These are phyloP conservation scores for Atrina japonica DNA, from an alignment of 2,888 invertebrate genomes.

Conservation along the genomic window DNA sequence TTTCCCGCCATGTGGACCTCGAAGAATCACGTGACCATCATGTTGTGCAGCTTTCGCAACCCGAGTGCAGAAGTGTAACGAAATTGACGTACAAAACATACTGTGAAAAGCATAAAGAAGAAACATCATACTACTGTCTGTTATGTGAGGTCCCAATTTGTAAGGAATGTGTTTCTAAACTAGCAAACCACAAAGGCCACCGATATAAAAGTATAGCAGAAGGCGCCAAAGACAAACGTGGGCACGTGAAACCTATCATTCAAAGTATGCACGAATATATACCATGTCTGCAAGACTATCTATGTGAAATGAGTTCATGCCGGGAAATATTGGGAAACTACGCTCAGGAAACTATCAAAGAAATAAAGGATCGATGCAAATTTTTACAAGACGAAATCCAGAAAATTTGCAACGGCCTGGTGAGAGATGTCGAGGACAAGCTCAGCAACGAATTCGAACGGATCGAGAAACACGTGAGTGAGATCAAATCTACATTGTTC, in stretches of 20 bases:
- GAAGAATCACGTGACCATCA: constrained; percentile 55
- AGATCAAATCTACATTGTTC: constrained; percentile 43
- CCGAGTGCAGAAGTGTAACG: constrained; percentile 34
- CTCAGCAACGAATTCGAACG: constrained; percentile 52
- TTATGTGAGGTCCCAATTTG: constrained; percentile 44
- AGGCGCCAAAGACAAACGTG: constrained; percentile 51
- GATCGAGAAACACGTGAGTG: constrained; percentile 47
- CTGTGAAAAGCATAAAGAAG: constrained; percentile 43
- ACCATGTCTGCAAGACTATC: constrained; percentile 56
- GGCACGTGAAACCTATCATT: constrained; percentile 55
- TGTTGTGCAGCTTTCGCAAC: constrained; percentile 52
- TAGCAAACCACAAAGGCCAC: constrained; percentile 56
- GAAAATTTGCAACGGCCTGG: constrained; percentile 53
- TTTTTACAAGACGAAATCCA: constrained; percentile 58
- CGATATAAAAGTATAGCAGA: constrained; percentile 53
- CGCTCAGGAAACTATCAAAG: constrained; percentile 52
- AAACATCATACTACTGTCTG: constrained; percentile 39
- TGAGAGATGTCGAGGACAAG: constrained; percentile 52
- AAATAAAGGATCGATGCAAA: constrained; percentile 52
- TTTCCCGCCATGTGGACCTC: constrained; percentile 43
- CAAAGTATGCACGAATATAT: constrained; percentile 62
- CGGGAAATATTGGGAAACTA: constrained; percentile 56
- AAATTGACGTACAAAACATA: constrained; percentile 37
- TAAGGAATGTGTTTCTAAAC: constrained; percentile 47
- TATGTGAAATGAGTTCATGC: constrained; percentile 47